A percentile compares a stretch with the other conserved stretches of the same genome.
Conservation (phyloP, 2,113 vertebrate species). For the Siniperca chuatsi region DNA sequence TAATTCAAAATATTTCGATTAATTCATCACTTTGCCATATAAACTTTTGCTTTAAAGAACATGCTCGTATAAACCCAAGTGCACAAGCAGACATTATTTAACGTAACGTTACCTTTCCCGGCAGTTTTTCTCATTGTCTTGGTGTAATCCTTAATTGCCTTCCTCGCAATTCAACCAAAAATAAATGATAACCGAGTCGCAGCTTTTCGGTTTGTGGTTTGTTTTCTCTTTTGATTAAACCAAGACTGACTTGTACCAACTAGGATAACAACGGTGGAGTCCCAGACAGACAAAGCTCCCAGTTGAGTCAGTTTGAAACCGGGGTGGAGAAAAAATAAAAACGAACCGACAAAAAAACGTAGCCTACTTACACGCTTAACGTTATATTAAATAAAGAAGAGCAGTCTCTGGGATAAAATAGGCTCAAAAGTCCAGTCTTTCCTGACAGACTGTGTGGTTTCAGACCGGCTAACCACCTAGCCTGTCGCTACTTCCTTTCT, state of each 20-base stretch:
- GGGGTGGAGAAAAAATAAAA: constrained; percentile 8
- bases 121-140: constrained; percentile 72
- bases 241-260: constrained; percentile 4
- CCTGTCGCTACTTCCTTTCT: constrained; percentile 81
- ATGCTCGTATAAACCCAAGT: background rate
- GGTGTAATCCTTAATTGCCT: constrained; percentile 60
- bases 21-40: background rate
- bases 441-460: constrained; percentile 17
- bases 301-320: constrained; percentile 40
- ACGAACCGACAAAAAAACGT: constrained; percentile 7
- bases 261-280: constrained; percentile 51
- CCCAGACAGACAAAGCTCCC: constrained; percentile 68
- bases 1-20: background rate
- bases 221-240: constrained; percentile 15
- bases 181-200: background rate
- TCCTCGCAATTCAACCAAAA: constrained; percentile 34
- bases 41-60: background rate
- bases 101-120: constrained; percentile 71
- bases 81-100: background rate
- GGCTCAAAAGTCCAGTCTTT: constrained; percentile 19
- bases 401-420: background rate
- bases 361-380: constrained; percentile 2
- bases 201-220: constrained; percentile 2
- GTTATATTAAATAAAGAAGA: constrained; percentile 5
- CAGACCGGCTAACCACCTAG: constrained; percentile 76